Evolutionary conservation across 2,113 vertebrate genomes (phyloP), one percentile per base, ranked within the genome.

Genomic region (Leuciscus idus): DNA sequence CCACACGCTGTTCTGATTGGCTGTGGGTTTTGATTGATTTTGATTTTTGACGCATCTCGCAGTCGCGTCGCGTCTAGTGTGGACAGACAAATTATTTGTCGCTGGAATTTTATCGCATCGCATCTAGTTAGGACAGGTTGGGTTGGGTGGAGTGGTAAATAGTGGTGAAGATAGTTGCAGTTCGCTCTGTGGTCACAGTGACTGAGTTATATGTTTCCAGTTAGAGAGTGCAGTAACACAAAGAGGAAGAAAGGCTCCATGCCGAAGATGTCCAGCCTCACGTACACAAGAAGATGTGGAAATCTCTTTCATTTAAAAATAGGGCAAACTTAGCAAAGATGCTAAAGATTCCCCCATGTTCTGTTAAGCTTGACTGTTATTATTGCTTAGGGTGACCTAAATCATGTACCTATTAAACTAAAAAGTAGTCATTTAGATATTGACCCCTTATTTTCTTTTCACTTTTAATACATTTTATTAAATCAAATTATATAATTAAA

Each of bases 181-280:
- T 17, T 52, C 13, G 15, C 13, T 4, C 48, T 50, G 94, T 93
- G 94, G 93, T 95, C 91, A 92, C 92, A 87, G 91, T 90, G 92
- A 92, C 93, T 94, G 39, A 9, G 48, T 15, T n/a, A 43, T 23
- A 43, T 52, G 61, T 72, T 46, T 26, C 28, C 36, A 78, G 79
- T 83, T 83, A 77, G 19, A 82, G 28, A 81, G 72, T 6, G 33
- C n/a, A 92, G 92, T 90, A 93, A 89, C 87, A 86, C 91, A 93
- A 93, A 95, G 94, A 95, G 94, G 95, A 95, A 96, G 94, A 93
- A 95, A 95, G 93, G 93, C 94, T 95, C 94, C 91, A 89, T 91
- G 89, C 89, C 91, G 93, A 94, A 94, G 93, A 94, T 92, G 36
- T 21, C 19, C 11, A 72, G 93, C 89, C 89, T 92, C 81, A 88